Evolutionary conservation across 2,797 vertebrate species (phyloP), one percentile per base, ranked within the genome.

Genomic region (Capromys pilorides): DNA sequence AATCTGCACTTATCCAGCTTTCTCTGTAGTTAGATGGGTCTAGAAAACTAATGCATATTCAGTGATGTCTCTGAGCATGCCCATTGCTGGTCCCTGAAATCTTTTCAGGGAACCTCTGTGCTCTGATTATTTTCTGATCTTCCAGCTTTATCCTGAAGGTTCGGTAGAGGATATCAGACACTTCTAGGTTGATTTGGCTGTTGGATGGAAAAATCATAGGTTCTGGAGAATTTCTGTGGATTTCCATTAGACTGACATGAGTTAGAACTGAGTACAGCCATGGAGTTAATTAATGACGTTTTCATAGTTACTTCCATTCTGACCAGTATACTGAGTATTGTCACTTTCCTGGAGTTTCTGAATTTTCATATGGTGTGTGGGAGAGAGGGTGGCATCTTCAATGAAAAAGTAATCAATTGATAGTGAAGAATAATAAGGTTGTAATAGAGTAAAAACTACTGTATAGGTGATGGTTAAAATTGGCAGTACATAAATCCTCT

Each of bases 401-500:
- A 93, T 45, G 54, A 51, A n/a, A 92, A 75, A 85, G 2, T 26
- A 95, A 84, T n/a, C 87, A 80, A 79, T 81, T 5, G 2, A 13
- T 88, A 83, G 39, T 31, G 73, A 57, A 80, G 26, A 93, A 31
- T 41, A 19, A 81, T 77, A 81, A 85, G 4, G 21, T 80, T 94
- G 19, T 12, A 91, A 77, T 33, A 86, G 45, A 95, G 10, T 85
- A 24, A 94, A 94, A 87, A 69, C 33, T 36, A 89, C 10, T 79
- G 26, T 62, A 93, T 93, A 69, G 83, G 57, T 2, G 22, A 36
- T 89, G 67, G 71, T 6, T 90, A 54, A 31, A 80, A 83, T 81
- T 90, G 69, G 90, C 14, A 49, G n/a, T 84, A 71, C 93, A 78
- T 67, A 86, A 75, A 93, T 87, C 77, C 12, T 90, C 75, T 88